Evolutionary conservation across 2,888 invertebrate genomes (phyloP), one percentile per base, ranked within the genome.

Genomic region (Ecdyonurus torrentis): DNA sequence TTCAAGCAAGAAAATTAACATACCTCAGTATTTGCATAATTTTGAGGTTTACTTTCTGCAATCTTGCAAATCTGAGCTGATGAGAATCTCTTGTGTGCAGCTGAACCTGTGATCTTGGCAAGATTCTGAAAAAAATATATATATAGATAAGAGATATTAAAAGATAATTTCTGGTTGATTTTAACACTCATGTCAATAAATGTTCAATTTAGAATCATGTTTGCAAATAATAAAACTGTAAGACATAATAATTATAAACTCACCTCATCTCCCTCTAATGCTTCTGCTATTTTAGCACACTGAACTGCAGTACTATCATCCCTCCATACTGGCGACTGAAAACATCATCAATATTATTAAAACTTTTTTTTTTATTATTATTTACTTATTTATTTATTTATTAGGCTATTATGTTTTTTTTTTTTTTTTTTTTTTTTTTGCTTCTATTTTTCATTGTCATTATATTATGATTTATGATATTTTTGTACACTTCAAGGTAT

Each of bases 61-160:
- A 97, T 82, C 80, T 95, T 97, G 50, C 90, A 85, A 70, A 98
- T 96, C 77, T 98, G 98, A 2, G 89, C 81, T 2, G 91, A 97
- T 0, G 97, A 95, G 76, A 95, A 97, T 63, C 94, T 79, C 74
- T 93, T 91, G 76, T 89, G 91, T 0, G 89, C 93, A 65, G 85
- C 78, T 0, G 92, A 92, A 1, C 94, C 94, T 3, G 93, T 94
- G 61, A 90, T 81, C 71, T 81, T 80, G 0, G 91, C 84, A 63
- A 94, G 74, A 76, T 82, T 83, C 90, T 87, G 71, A 58, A 75
- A 75, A n/a, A n/a, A n/a, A n/a, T n/a, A n/a, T n/a, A n/a, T n/a
- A n/a, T n/a, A n/a, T n/a, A n/a, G n/a, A n/a, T n/a, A n/a, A n/a
- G n/a, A n/a, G n/a, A n/a, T n/a, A n/a, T n/a, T n/a, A n/a, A n/a